phyloP scores from a whole-genome alignment of 1,140 invertebrate genomes.

The Platyscapa corneri region DNA sequence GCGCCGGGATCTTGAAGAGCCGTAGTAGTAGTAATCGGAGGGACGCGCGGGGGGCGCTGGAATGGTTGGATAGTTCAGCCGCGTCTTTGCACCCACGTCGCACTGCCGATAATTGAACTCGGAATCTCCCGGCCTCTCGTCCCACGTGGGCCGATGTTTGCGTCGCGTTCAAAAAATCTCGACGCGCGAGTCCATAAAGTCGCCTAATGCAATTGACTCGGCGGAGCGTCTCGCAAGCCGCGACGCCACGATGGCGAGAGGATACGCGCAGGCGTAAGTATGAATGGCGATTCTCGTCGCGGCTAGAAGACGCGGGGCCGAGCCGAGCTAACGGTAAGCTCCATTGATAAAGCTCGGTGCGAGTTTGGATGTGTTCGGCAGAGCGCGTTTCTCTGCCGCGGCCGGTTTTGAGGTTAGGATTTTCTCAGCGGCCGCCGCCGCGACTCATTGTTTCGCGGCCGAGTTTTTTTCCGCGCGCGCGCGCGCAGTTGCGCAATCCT shows the following conservation, averaged over 20 bases:
- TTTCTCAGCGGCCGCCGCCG: not conserved
- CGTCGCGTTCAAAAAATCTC: not conserved
- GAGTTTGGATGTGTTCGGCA: too few relatives aligned
- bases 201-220: too few relatives aligned
- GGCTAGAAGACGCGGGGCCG: not conserved
- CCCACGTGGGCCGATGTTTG: not conserved
- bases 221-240: too few relatives aligned
- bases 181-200: not conserved
- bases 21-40: too few relatives aligned
- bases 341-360: not conserved
- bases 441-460: not conserved
- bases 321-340: not conserved
- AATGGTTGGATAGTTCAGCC: too few relatives aligned
- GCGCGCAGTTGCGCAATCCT: not conserved
- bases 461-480: too few relatives aligned
- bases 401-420: not conserved
- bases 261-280: not conserved
- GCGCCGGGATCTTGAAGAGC: too few relatives aligned
- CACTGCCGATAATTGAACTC: too few relatives aligned
- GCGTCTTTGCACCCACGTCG: too few relatives aligned
- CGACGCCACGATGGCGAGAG: not conserved
- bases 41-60: too few relatives aligned
- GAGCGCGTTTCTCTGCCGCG: too few relatives aligned
- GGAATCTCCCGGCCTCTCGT: too few relatives aligned
- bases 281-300: not conserved